Base-by-base conservation (phyloP, 2,797 vertebrate species). In the Notamacropus eugenii region DNA sequence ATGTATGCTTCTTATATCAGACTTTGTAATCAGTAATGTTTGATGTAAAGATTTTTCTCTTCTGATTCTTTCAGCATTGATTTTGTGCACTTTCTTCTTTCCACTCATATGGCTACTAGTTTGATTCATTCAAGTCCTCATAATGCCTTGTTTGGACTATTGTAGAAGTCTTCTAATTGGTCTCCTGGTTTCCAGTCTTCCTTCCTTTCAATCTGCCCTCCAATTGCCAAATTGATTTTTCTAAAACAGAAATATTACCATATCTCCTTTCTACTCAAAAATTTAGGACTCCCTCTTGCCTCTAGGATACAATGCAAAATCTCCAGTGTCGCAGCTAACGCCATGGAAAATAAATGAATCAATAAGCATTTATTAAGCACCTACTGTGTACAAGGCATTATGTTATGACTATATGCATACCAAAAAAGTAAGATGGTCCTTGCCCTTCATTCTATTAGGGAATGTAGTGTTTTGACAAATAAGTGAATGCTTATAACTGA, bases 211-310 rank as follows among this genome's bases (percentile, higher is more conserved):
- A 22, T 40, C 29, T 54, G 54, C 0, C 90, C 55, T 5, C 9
- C 54, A 94, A 55, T 82, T 74, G 13, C 29, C n/a, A 92, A 55
- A 50, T 13, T 67, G 67, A 11, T 74, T 54, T 59, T 93, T 59
- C 87, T 95, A 96, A 97, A 93, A 92, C 50, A 34, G 31, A 92
- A 62, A 10, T 90, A 90, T 95, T 52, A 57, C 92, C 24, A 1
- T 40, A 12, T 90, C 57, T 94, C 29, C 94, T 46, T 5, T 52
- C 52, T 52, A 5, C 4, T 52, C 52, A 52, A 52, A 52, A 52
- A 52, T 52, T 52, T 52, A 52, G 52, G 52, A 52, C 52, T 52
- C 52, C 52, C 52, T 52, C 4, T 52, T 52, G 52, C 52, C 52
- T 52, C 52, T 52, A 52, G 52, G 52, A 52, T 52, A 52, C 4